A percentile compares a stretch with the other conserved stretches of the same genome.
Conservation (phyloP, 2,888 invertebrate species). For the Acronicta psi region DNA sequence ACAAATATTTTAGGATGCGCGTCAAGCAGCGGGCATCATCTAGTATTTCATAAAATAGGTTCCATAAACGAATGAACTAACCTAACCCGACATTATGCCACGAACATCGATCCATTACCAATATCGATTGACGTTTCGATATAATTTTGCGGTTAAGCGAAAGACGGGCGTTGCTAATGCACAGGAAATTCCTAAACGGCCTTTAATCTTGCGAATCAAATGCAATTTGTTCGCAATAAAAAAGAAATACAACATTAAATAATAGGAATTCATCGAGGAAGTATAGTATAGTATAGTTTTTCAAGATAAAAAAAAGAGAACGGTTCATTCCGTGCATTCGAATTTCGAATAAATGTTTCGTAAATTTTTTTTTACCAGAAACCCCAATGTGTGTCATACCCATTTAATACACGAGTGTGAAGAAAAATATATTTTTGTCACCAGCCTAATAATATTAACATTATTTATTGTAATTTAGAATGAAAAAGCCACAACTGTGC, state of each 20-base stretch:
- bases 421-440: no score
- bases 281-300: constrained; percentile 8
- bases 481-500: constrained; percentile 24
- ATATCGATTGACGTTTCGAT: constrained; percentile 23
- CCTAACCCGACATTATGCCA: constrained; percentile 1
- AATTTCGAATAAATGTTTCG: neutral
- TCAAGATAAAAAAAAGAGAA: constrained; percentile 8
- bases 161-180: constrained; percentile 21
- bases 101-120: constrained; percentile 18
- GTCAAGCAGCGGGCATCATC: no score
- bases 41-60: no score
- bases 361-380: constrained; percentile 21
- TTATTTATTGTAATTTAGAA: constrained; percentile 11
- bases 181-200: constrained; percentile 30
- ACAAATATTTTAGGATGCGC: no score
- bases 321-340: neutral
- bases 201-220: constrained; percentile 34
- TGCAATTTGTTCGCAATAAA: constrained; percentile 25
- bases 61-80: neutral
- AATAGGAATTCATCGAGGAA: constrained; percentile 29
- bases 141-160: constrained; percentile 44
- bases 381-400: constrained; percentile 10
- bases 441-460: constrained; percentile 16
- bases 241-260: constrained; percentile 24
- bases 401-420: neutral